Evolutionary conservation across 2,797 vertebrate genomes (phyloP).

Genomic region (Phrynocephalus guinanensis): DNA sequence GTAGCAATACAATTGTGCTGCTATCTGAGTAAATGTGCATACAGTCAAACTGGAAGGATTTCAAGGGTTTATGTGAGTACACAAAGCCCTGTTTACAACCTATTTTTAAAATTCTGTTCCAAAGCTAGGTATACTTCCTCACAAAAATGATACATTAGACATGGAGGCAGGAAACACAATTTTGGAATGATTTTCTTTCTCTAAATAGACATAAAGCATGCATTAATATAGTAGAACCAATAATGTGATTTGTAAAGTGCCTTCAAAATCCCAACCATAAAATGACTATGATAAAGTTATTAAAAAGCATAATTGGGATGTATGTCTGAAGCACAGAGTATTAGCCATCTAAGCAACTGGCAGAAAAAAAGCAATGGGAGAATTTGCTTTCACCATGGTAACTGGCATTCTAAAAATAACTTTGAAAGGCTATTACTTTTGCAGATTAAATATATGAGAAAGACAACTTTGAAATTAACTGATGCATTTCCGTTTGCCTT

Average conservation of each 20-base stretch:
- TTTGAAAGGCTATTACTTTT: constrained; percentile 41
- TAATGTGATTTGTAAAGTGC: constrained; percentile 52
- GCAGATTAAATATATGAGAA: constrained; percentile 30
- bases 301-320: constrained; percentile 46
- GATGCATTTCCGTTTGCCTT: constrained; percentile 47
- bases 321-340: background rate
- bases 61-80: background rate
- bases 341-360: constrained; percentile 27
- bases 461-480: constrained; percentile 44
- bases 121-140: constrained; percentile 44
- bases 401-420: constrained; percentile 56
- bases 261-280: constrained; percentile 51
- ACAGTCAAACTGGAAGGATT: background rate
- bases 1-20: background rate
- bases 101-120: constrained; percentile 34
- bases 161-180: background rate
- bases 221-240: constrained; percentile 31
- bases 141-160: background rate
- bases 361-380: constrained; percentile 6
- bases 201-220: constrained; percentile 30
- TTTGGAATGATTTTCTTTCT: constrained; percentile 49
- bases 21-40: background rate
- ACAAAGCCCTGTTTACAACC: constrained; percentile 29
- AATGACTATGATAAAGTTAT: constrained; percentile 51
- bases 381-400: constrained; percentile 46